phyloP scores from a whole-genome alignment of 2,113 vertebrate genomes.

The Corythoichthys haematopterus region DNA sequence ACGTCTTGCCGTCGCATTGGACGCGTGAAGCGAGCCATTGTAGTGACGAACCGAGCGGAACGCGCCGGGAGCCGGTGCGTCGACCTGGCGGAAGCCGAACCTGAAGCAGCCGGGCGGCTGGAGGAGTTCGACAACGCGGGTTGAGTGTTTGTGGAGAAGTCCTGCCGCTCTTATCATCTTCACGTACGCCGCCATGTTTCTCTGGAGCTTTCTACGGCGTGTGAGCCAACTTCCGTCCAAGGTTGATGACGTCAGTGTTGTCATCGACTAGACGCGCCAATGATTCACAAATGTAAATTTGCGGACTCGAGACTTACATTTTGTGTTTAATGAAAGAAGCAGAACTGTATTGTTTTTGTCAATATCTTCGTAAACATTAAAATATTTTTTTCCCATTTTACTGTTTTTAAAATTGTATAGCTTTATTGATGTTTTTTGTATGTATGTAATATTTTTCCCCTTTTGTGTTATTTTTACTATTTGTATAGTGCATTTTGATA shows the following conservation, averaged over 20 bases:
- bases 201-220: constrained; percentile 56
- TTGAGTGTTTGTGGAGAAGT: constrained; percentile 29
- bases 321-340: too few relatives aligned
- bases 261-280: neutral
- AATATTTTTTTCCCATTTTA: too few relatives aligned
- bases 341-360: too few relatives aligned
- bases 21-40: constrained; percentile 1
- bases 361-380: too few relatives aligned
- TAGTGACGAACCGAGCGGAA: constrained; percentile 6
- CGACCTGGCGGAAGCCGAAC: neutral
- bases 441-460: too few relatives aligned
- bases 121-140: neutral
- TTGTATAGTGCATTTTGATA: too few relatives aligned
- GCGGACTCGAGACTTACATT: too few relatives aligned
- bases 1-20: constrained; percentile 23
- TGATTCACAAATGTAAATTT: too few relatives aligned
- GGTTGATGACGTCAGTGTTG: constrained; percentile 50
- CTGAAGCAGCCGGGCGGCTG: neutral
- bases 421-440: too few relatives aligned
- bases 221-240: constrained; percentile 38
- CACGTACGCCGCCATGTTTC: constrained; percentile 65
- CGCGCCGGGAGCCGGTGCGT: neutral
- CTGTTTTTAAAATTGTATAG: too few relatives aligned
- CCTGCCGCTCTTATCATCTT: constrained; percentile 50
- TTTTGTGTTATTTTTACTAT: too few relatives aligned